phyloP scores from a whole-genome alignment of 2,113 vertebrate species.

The Barbus barbus region DNA sequence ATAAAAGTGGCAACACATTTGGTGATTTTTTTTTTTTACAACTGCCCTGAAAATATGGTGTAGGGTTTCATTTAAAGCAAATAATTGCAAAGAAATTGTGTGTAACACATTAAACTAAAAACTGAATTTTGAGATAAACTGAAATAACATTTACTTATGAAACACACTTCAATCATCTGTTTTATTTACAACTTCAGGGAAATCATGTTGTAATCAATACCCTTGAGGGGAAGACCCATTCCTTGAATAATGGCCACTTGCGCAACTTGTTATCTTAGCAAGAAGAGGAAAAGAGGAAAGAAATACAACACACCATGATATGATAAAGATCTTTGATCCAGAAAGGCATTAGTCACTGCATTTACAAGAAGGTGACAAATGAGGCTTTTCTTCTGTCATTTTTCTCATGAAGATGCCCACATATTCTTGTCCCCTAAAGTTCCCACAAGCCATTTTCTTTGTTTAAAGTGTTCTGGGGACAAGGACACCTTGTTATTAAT shows the following conservation, averaged over 20 bases:
- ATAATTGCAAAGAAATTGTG: not conserved
- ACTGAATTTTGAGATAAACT: not conserved
- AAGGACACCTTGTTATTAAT: not conserved
- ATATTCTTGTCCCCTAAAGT: not conserved
- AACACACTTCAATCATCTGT: not conserved
- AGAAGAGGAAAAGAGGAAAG: not conserved
- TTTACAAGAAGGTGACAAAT: conserved; percentile 50
- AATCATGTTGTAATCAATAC: conserved; percentile 42
- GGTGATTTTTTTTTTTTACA: too few relatives aligned
- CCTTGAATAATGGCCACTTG: conserved; percentile 46
- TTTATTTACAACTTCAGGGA: not conserved
- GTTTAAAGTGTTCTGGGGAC: not conserved
- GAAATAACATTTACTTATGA: not conserved
- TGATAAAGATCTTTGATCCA: conserved; percentile 50
- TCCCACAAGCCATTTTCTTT: not conserved
- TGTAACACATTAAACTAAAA: not conserved
- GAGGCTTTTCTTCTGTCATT: conserved; percentile 37
- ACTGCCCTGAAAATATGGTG: not conserved
- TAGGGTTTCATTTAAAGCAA: not conserved
- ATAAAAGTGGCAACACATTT: not conserved
- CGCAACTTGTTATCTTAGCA: conserved; percentile 44
- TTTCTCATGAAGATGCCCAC: conserved; percentile 30
- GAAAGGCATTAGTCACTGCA: conserved; percentile 34
- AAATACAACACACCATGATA: conserved; percentile 37
- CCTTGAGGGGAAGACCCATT: conserved; percentile 17